These are phyloP conservation scores for Eumaeus atala DNA, from an alignment of 1,140 invertebrate genomes.

Conservation along the genomic window DNA sequence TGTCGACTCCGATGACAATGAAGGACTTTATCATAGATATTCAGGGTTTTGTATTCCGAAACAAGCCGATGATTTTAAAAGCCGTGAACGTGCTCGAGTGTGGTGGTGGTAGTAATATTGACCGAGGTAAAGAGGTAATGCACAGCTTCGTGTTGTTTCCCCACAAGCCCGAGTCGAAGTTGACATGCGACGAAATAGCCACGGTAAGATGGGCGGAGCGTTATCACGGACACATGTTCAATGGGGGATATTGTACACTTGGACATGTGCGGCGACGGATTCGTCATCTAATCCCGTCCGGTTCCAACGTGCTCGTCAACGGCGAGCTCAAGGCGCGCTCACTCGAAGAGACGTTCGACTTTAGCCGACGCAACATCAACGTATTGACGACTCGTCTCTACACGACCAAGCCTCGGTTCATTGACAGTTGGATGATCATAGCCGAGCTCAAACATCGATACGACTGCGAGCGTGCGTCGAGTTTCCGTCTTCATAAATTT, in stretches of 20 bases:
- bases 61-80: constrained; percentile 10
- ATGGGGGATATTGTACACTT: constrained; percentile 10
- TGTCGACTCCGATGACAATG: not conserved
- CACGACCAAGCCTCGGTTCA: constrained; percentile 6
- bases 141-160: constrained; percentile 11
- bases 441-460: constrained; percentile 12
- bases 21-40: constrained; percentile 12
- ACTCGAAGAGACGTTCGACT: constrained; percentile 6
- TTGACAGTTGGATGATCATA: constrained; percentile 12
- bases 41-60: constrained; percentile 8
- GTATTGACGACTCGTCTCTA: constrained; percentile 6
- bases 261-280: constrained; percentile 1
- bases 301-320: constrained; percentile 10
- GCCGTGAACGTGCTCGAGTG: constrained; percentile 13
- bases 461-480: constrained; percentile 6
- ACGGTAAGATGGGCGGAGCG: constrained; percentile 7
- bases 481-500: constrained; percentile 4
- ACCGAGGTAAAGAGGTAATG: not conserved
- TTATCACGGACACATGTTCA: constrained; percentile 12
- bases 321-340: constrained; percentile 6
- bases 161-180: constrained; percentile 7
- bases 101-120: too few species aligned
- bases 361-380: constrained; percentile 2
- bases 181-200: constrained; percentile 9
- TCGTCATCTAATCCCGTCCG: constrained; percentile 8